Base-by-base conservation (phyloP, 2,888 invertebrate genomes). In the Brachylomia viminalis region DNA sequence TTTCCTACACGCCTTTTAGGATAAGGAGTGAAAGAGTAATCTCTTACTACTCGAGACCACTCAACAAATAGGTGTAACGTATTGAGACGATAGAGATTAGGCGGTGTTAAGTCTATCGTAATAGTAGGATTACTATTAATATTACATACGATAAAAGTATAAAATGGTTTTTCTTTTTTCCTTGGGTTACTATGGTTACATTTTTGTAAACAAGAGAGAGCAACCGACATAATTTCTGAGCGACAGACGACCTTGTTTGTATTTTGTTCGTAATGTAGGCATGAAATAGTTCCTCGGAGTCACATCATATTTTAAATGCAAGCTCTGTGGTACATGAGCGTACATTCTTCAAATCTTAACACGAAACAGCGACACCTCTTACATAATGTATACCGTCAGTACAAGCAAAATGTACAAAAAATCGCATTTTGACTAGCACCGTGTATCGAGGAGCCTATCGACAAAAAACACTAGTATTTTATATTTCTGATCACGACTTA, bases 401-500 rank as follows among this genome's bases (percentile, higher is more conserved):
- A 88, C 80, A 84, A 83, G 79, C 83, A 77, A 82, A 80, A 84
- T 80, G 75, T 86, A 80, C 82, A 88, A 78, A 81, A 86, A 82
- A 86, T 89, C 79, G 84, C 75, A 68, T 85, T 83, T 88, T 87
- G 86, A 87, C 77, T 77, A 86, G 86, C 85, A 79, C 87, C 78
- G 74, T 92, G 92, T 94, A 94, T 93, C 93, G 88, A 87, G 91
- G 87, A 90, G 92, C 91, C 92, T 92, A 95, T 95, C 94, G 95
- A 92, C 93, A 94, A 95, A 95, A 95, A 95, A 95, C 92, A 91
- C 91, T 91, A 91, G 90, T 94, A 93, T 92, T 94, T 95, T 95
- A 95, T 94, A 93, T 96, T 96, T 96, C 96, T 93, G 95, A 95
- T 96, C 96, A 96, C 96, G 96, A 93, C 94, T 95, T 95, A 95